These are phyloP conservation scores for Drosophila anomalipes DNA, from an alignment of 2,888 invertebrate genomes.

Conservation along the genomic window DNA sequence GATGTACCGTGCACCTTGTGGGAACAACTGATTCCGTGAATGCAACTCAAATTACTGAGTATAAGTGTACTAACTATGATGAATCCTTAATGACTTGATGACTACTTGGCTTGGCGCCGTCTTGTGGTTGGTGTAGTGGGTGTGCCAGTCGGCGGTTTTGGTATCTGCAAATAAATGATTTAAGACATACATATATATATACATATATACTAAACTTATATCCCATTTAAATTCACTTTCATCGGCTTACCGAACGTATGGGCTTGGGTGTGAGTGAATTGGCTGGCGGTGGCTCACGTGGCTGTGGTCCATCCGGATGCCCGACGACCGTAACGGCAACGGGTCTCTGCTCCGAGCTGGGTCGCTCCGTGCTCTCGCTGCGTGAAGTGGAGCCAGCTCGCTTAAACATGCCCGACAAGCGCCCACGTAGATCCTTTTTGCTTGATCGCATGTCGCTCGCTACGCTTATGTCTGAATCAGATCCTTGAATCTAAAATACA, in stretches of 20 bases:
- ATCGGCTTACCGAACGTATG: constrained; percentile 79
- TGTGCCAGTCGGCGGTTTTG: constrained; percentile 83
- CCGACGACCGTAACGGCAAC: constrained; percentile 86
- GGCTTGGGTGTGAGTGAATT: constrained; percentile 83
- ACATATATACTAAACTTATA: neutral
- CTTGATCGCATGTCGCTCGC: constrained; percentile 88
- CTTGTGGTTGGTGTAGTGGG: constrained; percentile 83
- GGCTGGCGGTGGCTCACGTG: constrained; percentile 83
- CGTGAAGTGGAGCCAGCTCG: constrained; percentile 88
- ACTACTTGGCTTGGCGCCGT: constrained; percentile 78
- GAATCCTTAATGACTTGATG: constrained; percentile 46
- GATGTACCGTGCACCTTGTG: constrained; percentile 3
- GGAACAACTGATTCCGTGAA: constrained; percentile 2
- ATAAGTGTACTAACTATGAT: constrained; percentile 47
- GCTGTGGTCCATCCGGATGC: constrained; percentile 82
- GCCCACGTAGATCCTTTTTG: constrained; percentile 92
- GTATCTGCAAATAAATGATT: constrained; percentile 64
- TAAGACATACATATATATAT: neutral
- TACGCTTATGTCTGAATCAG: constrained; percentile 90
- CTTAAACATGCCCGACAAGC: constrained; percentile 93
- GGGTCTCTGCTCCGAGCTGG: constrained; percentile 85
- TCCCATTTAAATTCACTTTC: neutral
- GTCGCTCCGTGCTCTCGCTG: constrained; percentile 87
- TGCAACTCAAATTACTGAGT: constrained; percentile 13
- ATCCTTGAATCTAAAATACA: constrained; percentile 87